Base-by-base conservation (phyloP, 2,113 vertebrate genomes). In the Halichoeres trimaculatus region DNA sequence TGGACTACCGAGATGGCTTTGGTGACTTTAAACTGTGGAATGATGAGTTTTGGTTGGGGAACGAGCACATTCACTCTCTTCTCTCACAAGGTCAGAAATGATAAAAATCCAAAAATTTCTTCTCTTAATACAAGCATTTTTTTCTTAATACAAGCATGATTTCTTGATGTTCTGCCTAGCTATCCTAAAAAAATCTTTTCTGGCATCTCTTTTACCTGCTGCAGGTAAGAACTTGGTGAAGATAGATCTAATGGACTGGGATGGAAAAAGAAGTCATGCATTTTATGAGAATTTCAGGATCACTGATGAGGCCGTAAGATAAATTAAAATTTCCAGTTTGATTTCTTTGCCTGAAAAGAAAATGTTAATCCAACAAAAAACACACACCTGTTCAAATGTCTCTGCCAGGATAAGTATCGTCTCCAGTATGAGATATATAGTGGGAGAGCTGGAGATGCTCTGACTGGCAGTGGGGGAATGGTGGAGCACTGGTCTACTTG, bases 41-140 rank as follows among this genome's bases (percentile, higher is more conserved):
- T 47, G 96, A 96, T 88, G 96, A 98, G 90, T 95, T 96, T 67
- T 98, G 96, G 96, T 88, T 98, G 81, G 96, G 96, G 34, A 98
- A 98, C 0, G 94, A 98, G 50, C 92, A 94, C 70, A 96, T 97
- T 64, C 59, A 95, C 64, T 81, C 93, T 36, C 88, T 98, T 22
- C 91, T 96, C 0, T n/a, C 87, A 55, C 88, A 88, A 87, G 95
- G 96, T 96, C 79, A 81, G 77, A 34, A 53, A 66, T 30, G 30
- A 30, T 30, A 30, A 30, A 30, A 30, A 30, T 30, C 30, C 30
- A 30, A 30, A 6, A 30, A 30, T 30, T 4, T 30, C 6, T 3
- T 20, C 10, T 16, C 5, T n/a, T 0, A 30, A 17, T 0, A 13
- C 8, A 14, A 48, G 64, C 2, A 1, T 4, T 30, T 30, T 30